These are phyloP conservation scores for Gymnogyps californianus DNA, from an alignment of 2,113 vertebrate species.

Conservation along the genomic window DNA sequence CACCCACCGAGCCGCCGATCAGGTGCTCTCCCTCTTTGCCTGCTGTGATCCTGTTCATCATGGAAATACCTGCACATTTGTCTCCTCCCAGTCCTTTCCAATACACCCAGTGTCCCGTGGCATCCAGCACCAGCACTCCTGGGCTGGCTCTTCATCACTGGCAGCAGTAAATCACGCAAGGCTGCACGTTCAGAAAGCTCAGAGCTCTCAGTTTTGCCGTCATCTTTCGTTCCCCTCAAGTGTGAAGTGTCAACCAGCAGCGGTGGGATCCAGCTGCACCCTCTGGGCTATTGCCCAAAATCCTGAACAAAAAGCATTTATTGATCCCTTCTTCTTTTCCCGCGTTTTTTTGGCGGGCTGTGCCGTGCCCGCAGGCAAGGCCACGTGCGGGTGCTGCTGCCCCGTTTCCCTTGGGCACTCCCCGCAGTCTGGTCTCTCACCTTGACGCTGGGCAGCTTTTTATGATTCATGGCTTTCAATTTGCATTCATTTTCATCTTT, in stretches of 20 bases:
- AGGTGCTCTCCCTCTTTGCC: neutral
- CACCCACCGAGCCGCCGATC: neutral
- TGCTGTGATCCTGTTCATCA: neutral
- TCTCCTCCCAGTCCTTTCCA: neutral
- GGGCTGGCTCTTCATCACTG: neutral
- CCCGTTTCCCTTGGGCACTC: fast-evolving
- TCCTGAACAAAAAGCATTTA: neutral
- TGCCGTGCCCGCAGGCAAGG: fast-evolving
- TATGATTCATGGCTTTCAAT: neutral
- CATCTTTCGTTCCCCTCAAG: neutral
- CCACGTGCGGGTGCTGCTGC: neutral
- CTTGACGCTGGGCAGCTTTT: neutral
- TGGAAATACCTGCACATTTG: neutral
- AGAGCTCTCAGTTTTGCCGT: neutral
- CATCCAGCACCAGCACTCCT: neutral
- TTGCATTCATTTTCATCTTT: neutral
- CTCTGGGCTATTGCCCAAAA: neutral
- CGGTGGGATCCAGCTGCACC: neutral
- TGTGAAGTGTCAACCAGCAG: neutral
- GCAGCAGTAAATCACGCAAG: neutral
- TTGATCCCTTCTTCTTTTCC: neutral
- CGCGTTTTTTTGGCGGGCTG: fast-evolving
- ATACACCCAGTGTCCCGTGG: neutral
- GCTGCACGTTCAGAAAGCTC: neutral
- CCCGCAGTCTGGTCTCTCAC: neutral